A percentile compares a stretch with the other conserved stretches of the same genome.
Conservation (phyloP, 2,113 vertebrate genomes). For the Desmodus rotundus region DNA sequence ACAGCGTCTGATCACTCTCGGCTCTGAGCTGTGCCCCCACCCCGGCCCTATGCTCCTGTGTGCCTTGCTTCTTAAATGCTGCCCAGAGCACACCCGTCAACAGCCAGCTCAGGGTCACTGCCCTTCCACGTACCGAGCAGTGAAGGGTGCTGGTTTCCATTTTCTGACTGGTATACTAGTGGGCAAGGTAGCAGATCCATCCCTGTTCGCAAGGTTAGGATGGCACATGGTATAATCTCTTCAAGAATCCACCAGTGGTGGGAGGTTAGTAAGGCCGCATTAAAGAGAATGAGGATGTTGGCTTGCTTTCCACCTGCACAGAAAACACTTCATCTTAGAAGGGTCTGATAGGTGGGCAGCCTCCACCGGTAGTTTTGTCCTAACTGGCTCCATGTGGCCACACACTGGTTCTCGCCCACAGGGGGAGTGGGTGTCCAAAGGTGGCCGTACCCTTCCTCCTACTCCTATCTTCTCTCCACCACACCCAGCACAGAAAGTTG, state of each 20-base stretch:
- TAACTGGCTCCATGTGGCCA: not conserved
- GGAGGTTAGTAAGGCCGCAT: not conserved
- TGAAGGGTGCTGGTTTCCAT: not conserved
- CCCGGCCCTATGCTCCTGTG: fast-evolving
- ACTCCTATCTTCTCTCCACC: too few species aligned
- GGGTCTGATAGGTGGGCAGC: not conserved
- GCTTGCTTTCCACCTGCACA: not conserved
- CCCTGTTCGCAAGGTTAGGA: not conserved
- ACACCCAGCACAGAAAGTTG: not conserved
- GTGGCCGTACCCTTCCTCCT: not conserved
- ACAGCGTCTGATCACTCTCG: not conserved
- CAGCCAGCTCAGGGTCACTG: not conserved
- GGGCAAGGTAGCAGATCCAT: not conserved
- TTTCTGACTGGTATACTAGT: not conserved
- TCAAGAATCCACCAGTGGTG: not conserved
- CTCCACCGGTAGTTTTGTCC: not conserved
- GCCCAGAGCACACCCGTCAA: not conserved
- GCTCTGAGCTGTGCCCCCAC: not conserved
- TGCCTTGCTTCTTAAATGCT: not conserved
- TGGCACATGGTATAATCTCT: not conserved
- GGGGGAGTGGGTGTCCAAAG: not conserved
- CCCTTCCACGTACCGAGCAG: not conserved
- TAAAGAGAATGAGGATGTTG: not conserved
- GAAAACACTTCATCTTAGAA: not conserved
- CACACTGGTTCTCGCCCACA: not conserved